Evolutionary conservation across 1,140 invertebrate genomes (phyloP).

Genomic region (Gerris buenoi): DNA sequence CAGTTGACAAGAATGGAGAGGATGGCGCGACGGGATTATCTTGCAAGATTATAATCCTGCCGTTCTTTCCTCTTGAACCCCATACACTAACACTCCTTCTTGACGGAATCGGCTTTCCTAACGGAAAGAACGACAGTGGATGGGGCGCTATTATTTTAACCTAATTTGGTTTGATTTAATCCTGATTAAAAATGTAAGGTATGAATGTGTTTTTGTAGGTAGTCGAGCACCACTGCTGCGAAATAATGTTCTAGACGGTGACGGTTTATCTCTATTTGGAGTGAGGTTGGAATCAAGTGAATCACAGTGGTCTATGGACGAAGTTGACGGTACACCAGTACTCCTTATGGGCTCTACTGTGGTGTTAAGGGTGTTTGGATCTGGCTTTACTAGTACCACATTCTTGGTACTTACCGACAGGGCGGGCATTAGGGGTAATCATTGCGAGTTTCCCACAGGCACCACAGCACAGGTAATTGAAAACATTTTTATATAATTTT

Average conservation of each 20-base stretch:
- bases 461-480: no score
- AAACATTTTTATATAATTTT: no score
- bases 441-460: slow-evolving; percentile 33
- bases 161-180: no score
- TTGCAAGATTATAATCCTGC: no score
- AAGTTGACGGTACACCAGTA: slow-evolving; percentile 46
- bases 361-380: slow-evolving; percentile 56
- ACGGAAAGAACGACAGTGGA: no score
- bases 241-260: neutral
- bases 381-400: slow-evolving; percentile 45
- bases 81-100: no score
- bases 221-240: neutral
- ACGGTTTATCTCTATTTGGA: neutral
- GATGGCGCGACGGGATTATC: no score
- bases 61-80: no score
- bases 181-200: no score
- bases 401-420: slow-evolving; percentile 53
- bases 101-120: no score
- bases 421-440: slow-evolving; percentile 31
- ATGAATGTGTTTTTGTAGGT: neutral
- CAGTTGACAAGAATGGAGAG: no score
- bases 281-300: slow-evolving; percentile 22
- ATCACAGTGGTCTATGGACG: slow-evolving; percentile 30
- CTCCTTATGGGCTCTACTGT: slow-evolving; percentile 41
- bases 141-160: no score